phyloP scores from a whole-genome alignment of 2,888 invertebrate species.

The Drosophila maculinotata region DNA sequence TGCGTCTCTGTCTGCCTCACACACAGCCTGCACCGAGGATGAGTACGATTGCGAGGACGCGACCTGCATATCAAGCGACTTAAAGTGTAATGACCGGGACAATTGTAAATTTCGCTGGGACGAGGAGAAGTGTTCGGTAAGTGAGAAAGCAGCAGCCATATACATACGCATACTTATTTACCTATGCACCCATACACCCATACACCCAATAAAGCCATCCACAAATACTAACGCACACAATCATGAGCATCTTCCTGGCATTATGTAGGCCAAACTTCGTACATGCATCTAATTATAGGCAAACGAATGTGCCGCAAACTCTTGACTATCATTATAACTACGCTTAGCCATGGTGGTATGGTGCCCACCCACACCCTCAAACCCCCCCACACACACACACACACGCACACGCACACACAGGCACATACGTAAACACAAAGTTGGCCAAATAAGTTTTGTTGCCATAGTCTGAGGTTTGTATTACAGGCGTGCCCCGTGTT shows the following conservation, averaged over 20 bases:
- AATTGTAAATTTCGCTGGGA: conserved; percentile 95
- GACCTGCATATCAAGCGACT: conserved; percentile 90
- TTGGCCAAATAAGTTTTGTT: conserved; percentile 72
- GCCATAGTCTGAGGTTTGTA: conserved; percentile 61
- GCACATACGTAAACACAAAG: conserved; percentile 43
- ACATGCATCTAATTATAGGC: conserved; percentile 71
- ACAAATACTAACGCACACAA: not conserved
- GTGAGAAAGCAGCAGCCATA: conserved; percentile 34
- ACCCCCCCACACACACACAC: conserved; percentile 11
- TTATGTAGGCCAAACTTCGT: conserved; percentile 21
- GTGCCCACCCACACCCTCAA: conserved; percentile 21
- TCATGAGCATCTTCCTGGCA: conserved; percentile 1
- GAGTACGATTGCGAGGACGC: conserved; percentile 95
- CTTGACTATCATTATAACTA: conserved; percentile 49
- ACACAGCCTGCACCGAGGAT: conserved; percentile 76
- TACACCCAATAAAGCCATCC: not conserved
- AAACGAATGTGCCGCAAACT: conserved; percentile 22
- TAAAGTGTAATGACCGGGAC: conserved; percentile 90
- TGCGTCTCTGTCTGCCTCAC: conserved; percentile 4
- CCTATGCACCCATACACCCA: not conserved
- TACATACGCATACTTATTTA: not conserved
- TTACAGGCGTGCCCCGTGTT: conserved; percentile 32
- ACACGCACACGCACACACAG: conserved; percentile 3
- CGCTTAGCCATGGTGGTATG: conserved; percentile 37
- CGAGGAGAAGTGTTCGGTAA: conserved; percentile 87